These are phyloP conservation scores for Halictus ligatus DNA, from an alignment of 2,888 invertebrate genomes.

Conservation along the genomic window DNA sequence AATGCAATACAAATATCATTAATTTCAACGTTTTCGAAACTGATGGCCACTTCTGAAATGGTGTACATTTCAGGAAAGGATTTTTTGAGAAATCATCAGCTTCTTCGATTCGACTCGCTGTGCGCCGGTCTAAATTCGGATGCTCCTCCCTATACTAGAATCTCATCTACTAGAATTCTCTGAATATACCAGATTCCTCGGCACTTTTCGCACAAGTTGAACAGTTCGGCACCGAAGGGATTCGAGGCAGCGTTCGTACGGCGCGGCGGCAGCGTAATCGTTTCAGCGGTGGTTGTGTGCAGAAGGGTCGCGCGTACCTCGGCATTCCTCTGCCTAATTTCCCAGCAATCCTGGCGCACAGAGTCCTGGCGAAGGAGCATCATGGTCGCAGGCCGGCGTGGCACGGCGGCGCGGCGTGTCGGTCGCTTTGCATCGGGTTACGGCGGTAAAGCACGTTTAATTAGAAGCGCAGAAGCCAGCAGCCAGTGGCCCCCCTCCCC, in stretches of 20 bases:
- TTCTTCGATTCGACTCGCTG: too few relatives aligned
- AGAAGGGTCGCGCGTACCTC: slow-evolving; percentile 2
- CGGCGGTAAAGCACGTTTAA: slow-evolving; percentile 17
- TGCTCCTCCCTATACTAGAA: too few relatives aligned
- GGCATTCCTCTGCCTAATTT: slow-evolving; percentile 3
- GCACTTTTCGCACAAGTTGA: neutral
- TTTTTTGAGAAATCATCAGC: too few relatives aligned
- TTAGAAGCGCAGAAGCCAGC: slow-evolving; percentile 16
- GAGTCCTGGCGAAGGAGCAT: neutral
- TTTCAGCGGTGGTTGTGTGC: neutral
- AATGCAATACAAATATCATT: too few relatives aligned
- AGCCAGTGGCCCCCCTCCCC: neutral
- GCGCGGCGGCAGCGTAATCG: neutral
- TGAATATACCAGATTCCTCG: neutral
- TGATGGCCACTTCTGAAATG: too few relatives aligned
- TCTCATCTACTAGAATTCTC: too few relatives aligned
- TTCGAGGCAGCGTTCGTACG: neutral
- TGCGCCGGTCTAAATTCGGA: too few relatives aligned
- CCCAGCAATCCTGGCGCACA: neutral
- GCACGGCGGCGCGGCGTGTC: neutral
- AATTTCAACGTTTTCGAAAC: too few relatives aligned
- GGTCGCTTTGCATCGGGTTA: slow-evolving; percentile 5
- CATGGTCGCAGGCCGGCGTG: neutral
- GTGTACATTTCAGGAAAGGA: too few relatives aligned
- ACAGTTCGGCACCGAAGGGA: too few relatives aligned